phyloP scores from a whole-genome alignment of 2,888 invertebrate species.

The Drosophila flavopinicola region DNA sequence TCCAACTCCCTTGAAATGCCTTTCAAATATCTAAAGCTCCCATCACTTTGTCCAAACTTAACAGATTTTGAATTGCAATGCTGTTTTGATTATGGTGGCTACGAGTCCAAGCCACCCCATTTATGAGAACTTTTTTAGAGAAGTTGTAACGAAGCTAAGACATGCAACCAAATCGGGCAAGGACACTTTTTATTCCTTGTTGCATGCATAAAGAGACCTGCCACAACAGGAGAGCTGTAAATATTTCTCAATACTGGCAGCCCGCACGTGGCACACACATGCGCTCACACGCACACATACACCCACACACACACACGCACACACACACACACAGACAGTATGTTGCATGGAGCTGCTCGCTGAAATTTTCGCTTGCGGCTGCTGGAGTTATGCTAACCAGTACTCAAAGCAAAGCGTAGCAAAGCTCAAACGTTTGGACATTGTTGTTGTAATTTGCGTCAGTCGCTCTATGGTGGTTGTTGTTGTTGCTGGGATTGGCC shows the following conservation, averaged over 20 bases:
- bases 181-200: constrained; percentile 17
- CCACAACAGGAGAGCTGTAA: constrained; percentile 17
- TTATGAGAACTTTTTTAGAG: too few relatives aligned
- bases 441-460: constrained; percentile 17
- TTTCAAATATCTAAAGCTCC: too few relatives aligned
- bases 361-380: constrained; percentile 69
- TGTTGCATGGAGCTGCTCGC: constrained; percentile 16
- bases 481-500: constrained; percentile 23
- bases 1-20: too few relatives aligned
- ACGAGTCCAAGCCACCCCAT: too few relatives aligned
- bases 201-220: not conserved
- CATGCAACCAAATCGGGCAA: not conserved
- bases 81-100: too few relatives aligned
- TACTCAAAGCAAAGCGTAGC: constrained; percentile 57
- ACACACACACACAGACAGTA: not conserved
- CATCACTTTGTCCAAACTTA: too few relatives aligned
- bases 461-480: constrained; percentile 13
- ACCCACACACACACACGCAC: constrained; percentile 9
- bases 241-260: constrained; percentile 40
- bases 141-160: too few relatives aligned
- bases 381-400: constrained; percentile 70
- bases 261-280: not conserved
- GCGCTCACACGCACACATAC: not conserved
- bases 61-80: too few relatives aligned
- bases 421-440: constrained; percentile 37